Percentiles rank a stretch among this genome's conserved stretches.
phyloP scores from a whole-genome alignment of 1,140 invertebrate species.

The Bombus difficillimus region DNA sequence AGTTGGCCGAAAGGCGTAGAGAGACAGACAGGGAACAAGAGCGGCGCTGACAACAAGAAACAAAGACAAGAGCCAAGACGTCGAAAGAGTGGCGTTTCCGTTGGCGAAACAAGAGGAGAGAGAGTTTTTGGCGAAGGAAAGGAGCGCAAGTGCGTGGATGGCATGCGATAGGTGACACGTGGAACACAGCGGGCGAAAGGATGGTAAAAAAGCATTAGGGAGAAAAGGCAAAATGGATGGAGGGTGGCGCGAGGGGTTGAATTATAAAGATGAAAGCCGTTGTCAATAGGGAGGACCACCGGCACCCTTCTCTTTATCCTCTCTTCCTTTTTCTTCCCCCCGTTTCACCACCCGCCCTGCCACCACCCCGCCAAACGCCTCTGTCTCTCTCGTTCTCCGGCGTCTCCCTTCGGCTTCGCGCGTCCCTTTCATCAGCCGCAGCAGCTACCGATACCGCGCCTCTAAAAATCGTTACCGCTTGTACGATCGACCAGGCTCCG shows the following conservation, averaged over 20 bases:
- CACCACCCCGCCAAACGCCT: background rate
- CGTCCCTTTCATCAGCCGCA: slow-evolving; percentile 32
- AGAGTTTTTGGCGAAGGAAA: slow-evolving; percentile 36
- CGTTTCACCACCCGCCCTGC: background rate
- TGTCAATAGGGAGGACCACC: slow-evolving; percentile 76
- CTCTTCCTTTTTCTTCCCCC: slow-evolving; percentile 65
- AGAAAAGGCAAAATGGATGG: slow-evolving; percentile 78
- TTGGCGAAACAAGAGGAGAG: background rate
- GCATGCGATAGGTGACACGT: slow-evolving; percentile 59
- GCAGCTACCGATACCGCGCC: slow-evolving; percentile 50
- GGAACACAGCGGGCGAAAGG: slow-evolving; percentile 45
- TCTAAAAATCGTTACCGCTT: slow-evolving; percentile 51
- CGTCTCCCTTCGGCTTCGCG: background rate
- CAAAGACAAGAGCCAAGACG: background rate
- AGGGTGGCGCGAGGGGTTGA: slow-evolving; percentile 78
- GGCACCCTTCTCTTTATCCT: slow-evolving; percentile 74
- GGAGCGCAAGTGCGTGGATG: slow-evolving; percentile 50
- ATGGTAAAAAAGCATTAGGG: slow-evolving; percentile 76
- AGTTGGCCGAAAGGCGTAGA: background rate
- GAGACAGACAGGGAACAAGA: too few relatives aligned
- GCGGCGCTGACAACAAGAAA: background rate
- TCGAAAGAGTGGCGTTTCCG: slow-evolving; percentile 4
- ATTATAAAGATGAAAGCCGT: slow-evolving; percentile 81
- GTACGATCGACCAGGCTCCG: background rate
- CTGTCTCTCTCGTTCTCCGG: slow-evolving; percentile 3